Percentiles rank a stretch among this genome's conserved stretches.
These are phyloP conservation scores for Labeo rohita DNA, from an alignment of 2,113 vertebrate species.

Conservation along the genomic window DNA sequence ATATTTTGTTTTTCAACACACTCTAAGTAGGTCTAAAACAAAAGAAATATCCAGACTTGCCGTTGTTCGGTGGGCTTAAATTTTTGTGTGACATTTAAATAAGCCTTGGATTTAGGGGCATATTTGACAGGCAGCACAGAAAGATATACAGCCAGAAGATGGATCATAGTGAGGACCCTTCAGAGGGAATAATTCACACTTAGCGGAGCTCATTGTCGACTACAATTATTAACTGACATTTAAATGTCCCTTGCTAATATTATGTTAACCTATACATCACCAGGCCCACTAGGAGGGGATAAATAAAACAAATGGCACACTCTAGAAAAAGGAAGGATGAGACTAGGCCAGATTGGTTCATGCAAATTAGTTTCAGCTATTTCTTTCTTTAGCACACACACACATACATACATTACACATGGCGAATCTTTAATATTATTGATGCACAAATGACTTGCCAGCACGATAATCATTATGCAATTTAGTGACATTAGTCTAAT, in stretches of 20 bases:
- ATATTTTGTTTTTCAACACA: neutral
- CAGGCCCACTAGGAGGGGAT: neutral
- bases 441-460: neutral
- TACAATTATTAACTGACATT: slow-evolving; percentile 43
- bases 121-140: slow-evolving; percentile 9
- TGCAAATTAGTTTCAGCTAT: neutral
- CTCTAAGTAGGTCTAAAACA: neutral
- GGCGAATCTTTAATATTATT: neutral
- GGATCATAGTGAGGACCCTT: slow-evolving; percentile 23
- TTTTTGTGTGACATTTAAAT: slow-evolving; percentile 26
- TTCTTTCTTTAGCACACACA: neutral
- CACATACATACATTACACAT: neutral
- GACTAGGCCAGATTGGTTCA: neutral
- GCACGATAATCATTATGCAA: neutral
- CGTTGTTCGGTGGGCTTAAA: neutral
- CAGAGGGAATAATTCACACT: slow-evolving; percentile 33
- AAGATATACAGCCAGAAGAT: slow-evolving; percentile 27
- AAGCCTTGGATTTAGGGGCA: slow-evolving; percentile 25
- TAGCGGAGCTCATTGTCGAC: slow-evolving; percentile 8
- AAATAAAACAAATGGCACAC: slow-evolving; percentile 24
- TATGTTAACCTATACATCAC: slow-evolving; percentile 35
- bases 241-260: slow-evolving; percentile 27
- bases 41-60: neutral
- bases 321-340: neutral
- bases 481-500: neutral